Conservation (phyloP, 2,797 vertebrate genomes). For the Silurus aristotelis region DNA sequence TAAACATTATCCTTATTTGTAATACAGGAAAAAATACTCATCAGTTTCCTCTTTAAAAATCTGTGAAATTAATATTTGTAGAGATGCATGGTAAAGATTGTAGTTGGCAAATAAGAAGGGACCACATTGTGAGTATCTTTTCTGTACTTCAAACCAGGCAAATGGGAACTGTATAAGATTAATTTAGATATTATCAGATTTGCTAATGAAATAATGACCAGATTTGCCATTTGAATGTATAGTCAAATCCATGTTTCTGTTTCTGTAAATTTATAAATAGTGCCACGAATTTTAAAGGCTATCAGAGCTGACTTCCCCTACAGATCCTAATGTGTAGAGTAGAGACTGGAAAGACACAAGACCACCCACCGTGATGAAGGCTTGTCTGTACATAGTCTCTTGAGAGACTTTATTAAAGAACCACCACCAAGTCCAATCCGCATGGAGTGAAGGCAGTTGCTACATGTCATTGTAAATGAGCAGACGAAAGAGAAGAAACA, state of each 20-base stretch:
- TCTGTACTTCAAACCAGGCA: not conserved
- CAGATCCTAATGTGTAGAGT: slow-evolving; percentile 32
- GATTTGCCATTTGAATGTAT: slow-evolving; percentile 7
- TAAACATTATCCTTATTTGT: not conserved
- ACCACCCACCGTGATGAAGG: slow-evolving; percentile 46
- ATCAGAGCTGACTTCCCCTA: slow-evolving; percentile 33
- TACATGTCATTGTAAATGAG: slow-evolving; percentile 3
- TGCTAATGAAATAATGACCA: not conserved
- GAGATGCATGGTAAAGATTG: not conserved
- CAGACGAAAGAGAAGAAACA: slow-evolving; percentile 8
- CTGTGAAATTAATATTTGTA: not conserved
- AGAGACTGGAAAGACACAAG: slow-evolving; percentile 33
- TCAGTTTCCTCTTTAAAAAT: not conserved
- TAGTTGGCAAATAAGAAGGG: not conserved
- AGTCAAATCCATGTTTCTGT: not conserved
- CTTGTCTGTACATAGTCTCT: slow-evolving; percentile 33
- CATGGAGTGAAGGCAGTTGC: not conserved
- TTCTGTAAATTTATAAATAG: slow-evolving; percentile 43
- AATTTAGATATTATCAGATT: not conserved
- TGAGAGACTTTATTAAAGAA: slow-evolving; percentile 35
- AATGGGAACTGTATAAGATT: not conserved
- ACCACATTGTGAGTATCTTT: not conserved
- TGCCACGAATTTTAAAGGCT: slow-evolving; percentile 36
- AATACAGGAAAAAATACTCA: not conserved
- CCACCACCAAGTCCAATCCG: slow-evolving; percentile 35